Conservation (phyloP, 1,140 invertebrate species). For the Trichonephila inaurata region DNA sequence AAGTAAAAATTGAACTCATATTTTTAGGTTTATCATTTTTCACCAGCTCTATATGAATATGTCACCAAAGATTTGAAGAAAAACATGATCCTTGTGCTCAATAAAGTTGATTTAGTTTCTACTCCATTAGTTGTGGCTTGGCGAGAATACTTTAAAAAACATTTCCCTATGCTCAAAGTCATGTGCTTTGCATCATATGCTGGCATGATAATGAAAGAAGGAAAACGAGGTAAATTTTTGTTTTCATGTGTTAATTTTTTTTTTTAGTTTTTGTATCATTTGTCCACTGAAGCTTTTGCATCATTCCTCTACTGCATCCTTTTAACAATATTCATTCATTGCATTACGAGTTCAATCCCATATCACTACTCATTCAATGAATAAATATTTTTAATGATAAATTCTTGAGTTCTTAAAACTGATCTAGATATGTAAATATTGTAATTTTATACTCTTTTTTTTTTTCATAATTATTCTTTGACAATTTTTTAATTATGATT, state of each 20-base stretch:
- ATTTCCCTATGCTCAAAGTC: slow-evolving; percentile 89
- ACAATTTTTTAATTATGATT: too few species aligned
- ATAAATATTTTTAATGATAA: too few species aligned
- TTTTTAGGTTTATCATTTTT: slow-evolving; percentile 84
- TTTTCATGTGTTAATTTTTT: too few species aligned
- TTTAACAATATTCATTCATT: too few species aligned
- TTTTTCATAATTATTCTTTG: too few species aligned
- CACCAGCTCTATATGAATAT: slow-evolving; percentile 92
- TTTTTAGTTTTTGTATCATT: neutral
- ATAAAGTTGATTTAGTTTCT: slow-evolving; percentile 95
- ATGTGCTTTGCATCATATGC: slow-evolving; percentile 81
- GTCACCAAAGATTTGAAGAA: slow-evolving; percentile 88
- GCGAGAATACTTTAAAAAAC: slow-evolving; percentile 88
- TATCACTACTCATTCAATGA: too few species aligned
- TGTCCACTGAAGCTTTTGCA: too few species aligned
- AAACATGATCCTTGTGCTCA: slow-evolving; percentile 92
- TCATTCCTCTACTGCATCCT: too few species aligned
- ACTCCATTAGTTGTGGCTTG: slow-evolving; percentile 91
- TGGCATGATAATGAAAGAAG: slow-evolving; percentile 77
- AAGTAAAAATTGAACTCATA: neutral
- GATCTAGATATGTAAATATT: too few species aligned
- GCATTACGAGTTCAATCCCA: too few species aligned
- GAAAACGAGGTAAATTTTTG: slow-evolving; percentile 65
- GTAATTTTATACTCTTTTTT: too few species aligned
- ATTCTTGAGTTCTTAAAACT: too few species aligned